Evolutionary conservation across 2,888 invertebrate genomes (phyloP).

Genomic region (Ichneumoninae sp.): DNA sequence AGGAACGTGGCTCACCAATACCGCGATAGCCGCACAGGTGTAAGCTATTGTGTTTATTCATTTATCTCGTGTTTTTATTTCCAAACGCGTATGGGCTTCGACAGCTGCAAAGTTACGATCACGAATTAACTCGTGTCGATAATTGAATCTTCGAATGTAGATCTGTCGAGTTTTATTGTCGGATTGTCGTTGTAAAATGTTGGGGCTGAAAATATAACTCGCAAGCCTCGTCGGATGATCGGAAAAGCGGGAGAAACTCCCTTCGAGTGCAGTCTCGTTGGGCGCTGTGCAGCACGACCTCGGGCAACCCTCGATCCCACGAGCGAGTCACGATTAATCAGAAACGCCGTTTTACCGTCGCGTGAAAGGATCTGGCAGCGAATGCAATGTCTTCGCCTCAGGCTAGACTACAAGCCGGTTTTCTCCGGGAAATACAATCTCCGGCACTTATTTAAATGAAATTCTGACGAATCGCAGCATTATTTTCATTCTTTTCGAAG

Average conservation of each 20-base stretch:
- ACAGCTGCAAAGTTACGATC: not conserved
- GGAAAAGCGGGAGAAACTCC: conserved; percentile 33
- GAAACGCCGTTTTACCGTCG: conserved; percentile 42
- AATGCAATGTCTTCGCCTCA: conserved; percentile 21
- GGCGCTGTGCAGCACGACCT: conserved; percentile 67
- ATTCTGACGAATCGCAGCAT: not conserved
- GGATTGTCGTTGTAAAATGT: not conserved
- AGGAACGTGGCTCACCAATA: not conserved
- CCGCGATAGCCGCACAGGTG: conserved; percentile 9
- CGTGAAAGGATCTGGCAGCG: conserved; percentile 52
- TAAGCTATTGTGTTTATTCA: not conserved
- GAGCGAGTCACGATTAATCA: conserved; percentile 63
- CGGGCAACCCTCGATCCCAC: conserved; percentile 69
- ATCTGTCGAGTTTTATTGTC: not conserved
- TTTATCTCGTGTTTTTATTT: conserved; percentile 2
- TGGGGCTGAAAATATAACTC: not conserved
- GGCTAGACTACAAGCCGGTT: conserved; percentile 47
- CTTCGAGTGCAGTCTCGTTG: not conserved
- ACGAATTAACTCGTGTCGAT: not conserved
- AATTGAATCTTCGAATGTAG: not conserved
- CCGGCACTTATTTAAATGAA: not conserved
- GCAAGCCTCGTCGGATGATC: conserved; percentile 31
- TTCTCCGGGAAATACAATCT: not conserved
- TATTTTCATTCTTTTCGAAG: not conserved
- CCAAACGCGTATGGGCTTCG: not conserved